These are phyloP conservation scores for Pipistrellus kuhlii DNA, from an alignment of 2,797 vertebrate genomes.

Conservation along the genomic window DNA sequence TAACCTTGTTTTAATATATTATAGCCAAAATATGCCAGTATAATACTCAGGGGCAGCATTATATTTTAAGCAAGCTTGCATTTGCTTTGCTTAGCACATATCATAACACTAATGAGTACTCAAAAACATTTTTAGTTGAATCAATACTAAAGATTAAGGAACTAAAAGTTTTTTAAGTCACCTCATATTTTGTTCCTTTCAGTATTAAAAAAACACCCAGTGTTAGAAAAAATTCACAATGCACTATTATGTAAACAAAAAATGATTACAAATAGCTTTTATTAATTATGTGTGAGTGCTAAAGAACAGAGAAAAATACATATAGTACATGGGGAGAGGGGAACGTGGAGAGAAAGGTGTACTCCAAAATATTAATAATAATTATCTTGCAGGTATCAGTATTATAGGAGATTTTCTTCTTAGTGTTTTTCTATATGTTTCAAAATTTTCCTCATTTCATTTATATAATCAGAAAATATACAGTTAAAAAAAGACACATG, in stretches of 20 bases:
- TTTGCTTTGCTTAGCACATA: neutral
- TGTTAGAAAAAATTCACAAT: conserved; percentile 38
- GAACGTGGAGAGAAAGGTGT: neutral
- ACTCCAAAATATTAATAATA: neutral
- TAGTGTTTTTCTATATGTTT: too few species aligned
- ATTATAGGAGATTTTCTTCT: too few species aligned
- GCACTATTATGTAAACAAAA: neutral
- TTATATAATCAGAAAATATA: too few species aligned
- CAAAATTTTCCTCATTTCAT: too few species aligned
- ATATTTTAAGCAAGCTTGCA: neutral
- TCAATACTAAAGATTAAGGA: conserved; percentile 48
- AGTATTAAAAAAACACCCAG: neutral
- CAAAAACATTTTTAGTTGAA: conserved; percentile 22
- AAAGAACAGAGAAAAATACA: neutral
- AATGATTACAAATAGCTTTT: conserved; percentile 30
- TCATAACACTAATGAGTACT: neutral
- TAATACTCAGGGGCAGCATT: neutral
- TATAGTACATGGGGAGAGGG: neutral
- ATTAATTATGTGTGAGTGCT: conserved; percentile 54
- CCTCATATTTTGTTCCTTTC: conserved; percentile 8
- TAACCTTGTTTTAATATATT: conserved; percentile 31
- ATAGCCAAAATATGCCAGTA: neutral
- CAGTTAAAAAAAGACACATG: too few species aligned
- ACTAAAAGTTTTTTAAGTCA: conserved; percentile 3
- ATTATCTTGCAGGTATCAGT: too few species aligned